Conservation (phyloP, 1,140 invertebrate species). For the Saccostrea cuccullata region DNA sequence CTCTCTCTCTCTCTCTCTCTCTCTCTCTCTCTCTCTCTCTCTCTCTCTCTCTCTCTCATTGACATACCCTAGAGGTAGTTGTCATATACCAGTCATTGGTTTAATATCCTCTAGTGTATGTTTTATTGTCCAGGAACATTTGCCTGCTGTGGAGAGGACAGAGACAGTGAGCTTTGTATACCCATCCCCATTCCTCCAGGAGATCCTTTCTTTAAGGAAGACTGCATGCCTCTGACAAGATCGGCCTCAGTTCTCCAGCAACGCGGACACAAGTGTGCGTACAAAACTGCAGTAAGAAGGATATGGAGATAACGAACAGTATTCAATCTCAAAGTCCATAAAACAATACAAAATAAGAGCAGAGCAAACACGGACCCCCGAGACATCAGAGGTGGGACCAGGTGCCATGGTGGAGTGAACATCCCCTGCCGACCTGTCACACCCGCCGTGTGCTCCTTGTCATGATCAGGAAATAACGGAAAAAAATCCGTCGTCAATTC, state of each 20-base stretch:
- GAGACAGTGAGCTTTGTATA: slow-evolving; percentile 82
- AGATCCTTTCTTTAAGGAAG: slow-evolving; percentile 86
- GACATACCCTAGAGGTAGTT: neutral
- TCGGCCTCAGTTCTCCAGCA: slow-evolving; percentile 80
- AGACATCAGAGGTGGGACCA: too few species aligned
- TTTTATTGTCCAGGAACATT: neutral
- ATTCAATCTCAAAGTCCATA: too few species aligned
- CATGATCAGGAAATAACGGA: too few species aligned
- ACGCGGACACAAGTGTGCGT: slow-evolving; percentile 49
- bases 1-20: neutral
- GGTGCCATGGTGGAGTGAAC: too few species aligned
- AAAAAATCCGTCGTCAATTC: too few species aligned
- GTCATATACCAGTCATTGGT: neutral
- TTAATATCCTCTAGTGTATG: neutral
- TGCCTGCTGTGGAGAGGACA: neutral
- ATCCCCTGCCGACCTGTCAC: too few species aligned
- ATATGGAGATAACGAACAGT: too few species aligned
- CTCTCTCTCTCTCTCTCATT: neutral
- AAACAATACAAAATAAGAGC: too few species aligned
- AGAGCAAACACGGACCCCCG: too few species aligned
- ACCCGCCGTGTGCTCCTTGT: too few species aligned
- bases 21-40: too few species aligned
- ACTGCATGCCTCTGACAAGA: slow-evolving; percentile 82
- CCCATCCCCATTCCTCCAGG: slow-evolving; percentile 93
- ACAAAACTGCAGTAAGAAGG: neutral